Base-by-base conservation (phyloP, 2,888 invertebrate species). In the Galerucella calmariensis region DNA sequence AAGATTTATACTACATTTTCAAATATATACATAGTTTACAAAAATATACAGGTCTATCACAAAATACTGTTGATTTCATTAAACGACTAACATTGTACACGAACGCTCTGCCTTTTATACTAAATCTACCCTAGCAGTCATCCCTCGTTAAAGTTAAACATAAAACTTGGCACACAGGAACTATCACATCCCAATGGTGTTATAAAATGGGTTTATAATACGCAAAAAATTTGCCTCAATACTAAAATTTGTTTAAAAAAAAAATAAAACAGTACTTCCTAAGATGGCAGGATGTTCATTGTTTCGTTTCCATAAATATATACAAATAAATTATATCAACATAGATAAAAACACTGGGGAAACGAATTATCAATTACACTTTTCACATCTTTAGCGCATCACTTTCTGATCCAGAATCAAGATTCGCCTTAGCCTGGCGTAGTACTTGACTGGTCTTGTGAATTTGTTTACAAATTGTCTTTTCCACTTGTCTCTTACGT, bases 391-490 rank as follows among this genome's bases (percentile, higher is more conserved):
- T 81, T 51, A 82, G 77, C 75, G 83, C 76, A 79, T 87, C 87
- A 78, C 83, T 84, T 79, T 88, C 87, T 66, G 88, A 88, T 68
- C 88, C 88, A 5, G 87, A 88, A 80, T 93, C 93, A 85, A 94
- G 89, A 84, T 94, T 94, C 73, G 92, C 92, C 79, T 94, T 91
- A 58, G 94, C 94, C 87, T 92, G 92, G 75, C 92, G 91, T 76
- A 95, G 88, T 67, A 94, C 94, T 81, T 92, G 92, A 80, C 94
- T 93, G 35, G 94, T 94, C 88, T 94, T 94, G 83, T 93, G 92
- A 81, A 95, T 92, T 87, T 95, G 94, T 82, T 92, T 91, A 85
- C 94, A 94, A 84, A 96, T 95, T 62, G 95, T 94, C 83, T 93
- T 93, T 86, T 96, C 95, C 51, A 95, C 93, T 86, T 92, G 93